phyloP scores from a whole-genome alignment of 1,140 invertebrate genomes.

The Hycleus cichorii region DNA sequence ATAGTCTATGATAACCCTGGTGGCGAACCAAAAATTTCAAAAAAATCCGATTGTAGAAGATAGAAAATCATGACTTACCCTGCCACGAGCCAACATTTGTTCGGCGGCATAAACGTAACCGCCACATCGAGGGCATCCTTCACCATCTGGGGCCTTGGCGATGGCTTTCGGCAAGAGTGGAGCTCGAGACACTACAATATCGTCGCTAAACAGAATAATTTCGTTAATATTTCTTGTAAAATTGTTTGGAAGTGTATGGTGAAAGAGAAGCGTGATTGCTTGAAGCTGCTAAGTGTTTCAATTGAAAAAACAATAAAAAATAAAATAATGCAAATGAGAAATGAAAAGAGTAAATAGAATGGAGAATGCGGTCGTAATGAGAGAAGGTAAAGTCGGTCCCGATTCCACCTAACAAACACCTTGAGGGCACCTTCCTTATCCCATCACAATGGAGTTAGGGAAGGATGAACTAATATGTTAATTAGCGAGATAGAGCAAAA shows the following conservation, averaged over 20 bases:
- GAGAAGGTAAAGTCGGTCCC: conserved; percentile 52
- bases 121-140: conserved; percentile 85
- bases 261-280: conserved; percentile 2
- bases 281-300: conserved; percentile 20
- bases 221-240: not conserved
- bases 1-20: conserved; percentile 81
- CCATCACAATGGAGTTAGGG: conserved; percentile 47
- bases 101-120: conserved; percentile 90
- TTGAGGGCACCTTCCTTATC: conserved; percentile 54
- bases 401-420: conserved; percentile 12
- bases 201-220: conserved; percentile 24
- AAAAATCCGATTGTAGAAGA: no score
- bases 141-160: conserved; percentile 75
- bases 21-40: no score
- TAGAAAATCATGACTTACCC: conserved; percentile 52
- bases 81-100: conserved; percentile 85
- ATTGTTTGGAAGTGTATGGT: not conserved
- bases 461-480: conserved; percentile 28
- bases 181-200: conserved; percentile 28
- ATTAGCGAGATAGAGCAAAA: conserved; percentile 9
- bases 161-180: conserved; percentile 53
- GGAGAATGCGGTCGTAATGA: conserved; percentile 43
- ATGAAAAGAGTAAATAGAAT: conserved; percentile 15
- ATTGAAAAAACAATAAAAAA: not conserved
- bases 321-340: not conserved